Percentiles rank a stretch among this genome's conserved stretches.
These are phyloP conservation scores for Drosophila pseudoobscura DNA, from an alignment of 1,140 invertebrate species.

Conservation along the genomic window DNA sequence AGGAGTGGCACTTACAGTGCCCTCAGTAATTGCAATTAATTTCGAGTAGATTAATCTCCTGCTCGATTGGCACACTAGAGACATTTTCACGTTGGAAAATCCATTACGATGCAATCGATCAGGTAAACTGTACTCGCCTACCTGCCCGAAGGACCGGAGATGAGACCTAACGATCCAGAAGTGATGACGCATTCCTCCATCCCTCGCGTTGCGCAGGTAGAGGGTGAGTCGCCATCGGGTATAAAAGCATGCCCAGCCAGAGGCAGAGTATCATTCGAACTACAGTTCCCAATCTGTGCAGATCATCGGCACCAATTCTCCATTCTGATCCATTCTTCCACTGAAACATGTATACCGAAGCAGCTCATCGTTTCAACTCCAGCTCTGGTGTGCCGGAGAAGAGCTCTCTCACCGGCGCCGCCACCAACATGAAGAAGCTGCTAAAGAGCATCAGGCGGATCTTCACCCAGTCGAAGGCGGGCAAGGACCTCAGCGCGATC, in stretches of 20 bases:
- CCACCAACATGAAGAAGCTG: conserved; percentile 61
- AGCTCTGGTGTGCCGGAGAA: conserved; percentile 31
- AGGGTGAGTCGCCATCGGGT: conserved; percentile 31
- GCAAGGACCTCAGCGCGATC: conserved; percentile 9
- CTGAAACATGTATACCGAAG: conserved; percentile 52
- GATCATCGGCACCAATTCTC: conserved; percentile 15
- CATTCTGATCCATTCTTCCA: no score
- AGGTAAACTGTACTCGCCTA: conserved; percentile 29
- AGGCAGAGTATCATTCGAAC: conserved; percentile 50
- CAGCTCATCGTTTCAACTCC: conserved; percentile 23
- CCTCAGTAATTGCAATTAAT: conserved; percentile 46
- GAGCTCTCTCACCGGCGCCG: conserved; percentile 48
- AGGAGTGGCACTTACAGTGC: background rate
- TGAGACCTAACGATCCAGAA: background rate
- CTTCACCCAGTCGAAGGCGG: conserved; percentile 39
- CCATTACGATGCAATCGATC: conserved; percentile 7
- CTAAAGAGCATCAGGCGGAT: conserved; percentile 56
- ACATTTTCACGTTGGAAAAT: conserved; percentile 14
- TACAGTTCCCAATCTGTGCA: conserved; percentile 38
- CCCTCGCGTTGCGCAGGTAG: conserved; percentile 14
- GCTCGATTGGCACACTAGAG: conserved; percentile 28
- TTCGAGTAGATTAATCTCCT: background rate
- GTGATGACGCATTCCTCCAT: conserved; percentile 21
- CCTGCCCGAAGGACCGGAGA: background rate
- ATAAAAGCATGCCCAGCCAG: conserved; percentile 41